Evolutionary conservation across 2,888 invertebrate species (phyloP).

Genomic region (Alloscopus bannaensis): DNA sequence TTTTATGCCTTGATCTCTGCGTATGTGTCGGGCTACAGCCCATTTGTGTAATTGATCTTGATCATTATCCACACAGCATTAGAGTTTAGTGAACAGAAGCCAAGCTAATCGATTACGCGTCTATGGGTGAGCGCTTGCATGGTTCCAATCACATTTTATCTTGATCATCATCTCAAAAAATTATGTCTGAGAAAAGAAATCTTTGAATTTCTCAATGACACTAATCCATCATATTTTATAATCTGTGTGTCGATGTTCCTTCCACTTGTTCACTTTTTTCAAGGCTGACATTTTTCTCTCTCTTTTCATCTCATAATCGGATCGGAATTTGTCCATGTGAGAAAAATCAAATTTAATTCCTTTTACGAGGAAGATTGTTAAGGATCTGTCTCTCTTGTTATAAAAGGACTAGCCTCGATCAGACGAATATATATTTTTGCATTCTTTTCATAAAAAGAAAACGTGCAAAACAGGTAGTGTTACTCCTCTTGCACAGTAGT

Average conservation of each 20-base stretch:
- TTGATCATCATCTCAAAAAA: too few relatives aligned
- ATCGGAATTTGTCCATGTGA: conserved; percentile 22
- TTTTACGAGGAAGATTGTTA: too few relatives aligned
- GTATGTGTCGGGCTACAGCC: background rate
- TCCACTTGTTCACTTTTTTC: too few relatives aligned
- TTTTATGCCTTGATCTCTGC: too few relatives aligned
- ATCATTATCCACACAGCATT: conserved; percentile 28
- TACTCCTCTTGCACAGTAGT: too few relatives aligned
- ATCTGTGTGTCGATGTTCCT: conserved; percentile 18
- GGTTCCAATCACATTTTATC: too few relatives aligned
- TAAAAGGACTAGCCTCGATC: conserved; percentile 20
- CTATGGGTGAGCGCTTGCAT: too few relatives aligned
- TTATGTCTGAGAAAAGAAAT: too few relatives aligned
- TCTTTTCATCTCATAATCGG: conserved; percentile 37
- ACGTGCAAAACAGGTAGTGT: conserved; percentile 16
- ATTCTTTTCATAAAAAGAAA: background rate
- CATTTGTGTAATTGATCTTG: conserved; percentile 44
- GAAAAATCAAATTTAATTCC: conserved; percentile 39
- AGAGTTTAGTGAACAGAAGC: conserved; percentile 13
- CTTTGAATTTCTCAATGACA: conserved; percentile 24
- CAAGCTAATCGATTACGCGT: conserved; percentile 20
- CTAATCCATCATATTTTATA: conserved; percentile 39
- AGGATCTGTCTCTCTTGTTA: conserved; percentile 10
- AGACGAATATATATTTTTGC: background rate
- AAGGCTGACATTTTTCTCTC: too few relatives aligned